Base-by-base conservation (phyloP, 2,113 vertebrate genomes). In the Motacilla tschutschensis region DNA sequence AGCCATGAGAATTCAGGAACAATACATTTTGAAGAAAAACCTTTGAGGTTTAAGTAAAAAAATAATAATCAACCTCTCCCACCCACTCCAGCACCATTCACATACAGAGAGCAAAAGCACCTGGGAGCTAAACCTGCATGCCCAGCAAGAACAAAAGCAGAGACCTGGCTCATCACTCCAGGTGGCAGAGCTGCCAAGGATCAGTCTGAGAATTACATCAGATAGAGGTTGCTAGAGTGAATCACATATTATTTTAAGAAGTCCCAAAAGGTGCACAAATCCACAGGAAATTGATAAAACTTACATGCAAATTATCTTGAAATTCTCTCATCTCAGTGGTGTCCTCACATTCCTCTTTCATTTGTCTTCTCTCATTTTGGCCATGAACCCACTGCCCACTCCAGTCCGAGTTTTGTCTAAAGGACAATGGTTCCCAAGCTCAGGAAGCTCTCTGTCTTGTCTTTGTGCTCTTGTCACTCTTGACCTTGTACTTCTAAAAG, bases 201-300 rank as follows among this genome's bases (percentile, higher is more conserved):
- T 79, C 78, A 69, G 3, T 46, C 59, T 58, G 18, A 86, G 78
- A 65, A 58, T 93, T 82, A 78, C 12, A 50, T 76, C 88, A 88
- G 43, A 76, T 1, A 63, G 31, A 81, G 48, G 11, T 2, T 84
- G 81, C 50, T 54, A 35, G 40, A 76, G 22, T 88, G 79, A 94
- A 86, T 88, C 86, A 88, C 28, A 10, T 31, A 26, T 46, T 91
- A 89, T 89, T 93, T 90, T 84, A 79, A 76, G 59, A 91, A 88
- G 71, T 41, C 51, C 41, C 47, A 2, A 79, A 62, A 79, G 47
- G 43, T 33, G 69, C 7, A 79, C 28, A 69, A 58, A 77, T 43
- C 24, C 57, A 55, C 16, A 86, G 71, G 50, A 88, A 76, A 77
- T 5, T 36, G 28, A 58, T 51, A 72, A 69, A 75, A 81, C 33